Evolutionary conservation across 2,113 vertebrate species (phyloP).

Genomic region (Bagarius yarrelli): DNA sequence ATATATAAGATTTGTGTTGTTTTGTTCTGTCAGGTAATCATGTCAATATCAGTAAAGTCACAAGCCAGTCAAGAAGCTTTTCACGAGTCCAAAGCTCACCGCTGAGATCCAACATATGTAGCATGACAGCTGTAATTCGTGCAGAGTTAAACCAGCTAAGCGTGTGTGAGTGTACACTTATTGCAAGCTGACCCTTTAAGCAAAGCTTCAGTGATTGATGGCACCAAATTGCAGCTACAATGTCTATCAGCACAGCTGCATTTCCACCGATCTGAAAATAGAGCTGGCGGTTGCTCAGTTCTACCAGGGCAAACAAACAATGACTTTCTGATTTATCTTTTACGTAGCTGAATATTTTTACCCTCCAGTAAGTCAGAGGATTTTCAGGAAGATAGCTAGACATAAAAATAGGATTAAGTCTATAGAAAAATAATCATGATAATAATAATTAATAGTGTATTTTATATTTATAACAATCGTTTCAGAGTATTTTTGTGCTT

Average conservation of each 20-base stretch:
- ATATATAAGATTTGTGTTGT: not conserved
- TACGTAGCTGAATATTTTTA: not conserved
- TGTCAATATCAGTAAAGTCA: constrained; percentile 5
- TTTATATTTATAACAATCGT: not conserved
- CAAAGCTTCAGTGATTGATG: constrained; percentile 44
- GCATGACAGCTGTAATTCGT: constrained; percentile 28
- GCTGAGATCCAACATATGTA: constrained; percentile 18
- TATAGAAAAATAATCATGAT: not conserved
- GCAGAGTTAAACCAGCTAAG: constrained; percentile 17
- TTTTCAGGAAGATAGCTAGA: not conserved
- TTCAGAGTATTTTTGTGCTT: too few relatives aligned
- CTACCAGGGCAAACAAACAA: constrained; percentile 8
- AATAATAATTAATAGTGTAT: not conserved
- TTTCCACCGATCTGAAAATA: constrained; percentile 39
- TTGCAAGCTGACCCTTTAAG: constrained; percentile 32
- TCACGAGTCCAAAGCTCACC: not conserved
- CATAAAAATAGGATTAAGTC: not conserved
- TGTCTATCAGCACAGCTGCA: constrained; percentile 32
- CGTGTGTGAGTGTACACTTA: not conserved
- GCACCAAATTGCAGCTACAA: constrained; percentile 26
- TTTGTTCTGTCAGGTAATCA: not conserved
- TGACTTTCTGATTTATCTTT: constrained; percentile 20
- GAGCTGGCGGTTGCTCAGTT: constrained; percentile 23
- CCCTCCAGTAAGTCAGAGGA: constrained; percentile 12
- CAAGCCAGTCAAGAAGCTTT: not conserved